Evolutionary conservation across 2,113 vertebrate genomes (phyloP), one percentile per base, ranked within the genome.

Genomic region (Rhagologus leucostigma): DNA sequence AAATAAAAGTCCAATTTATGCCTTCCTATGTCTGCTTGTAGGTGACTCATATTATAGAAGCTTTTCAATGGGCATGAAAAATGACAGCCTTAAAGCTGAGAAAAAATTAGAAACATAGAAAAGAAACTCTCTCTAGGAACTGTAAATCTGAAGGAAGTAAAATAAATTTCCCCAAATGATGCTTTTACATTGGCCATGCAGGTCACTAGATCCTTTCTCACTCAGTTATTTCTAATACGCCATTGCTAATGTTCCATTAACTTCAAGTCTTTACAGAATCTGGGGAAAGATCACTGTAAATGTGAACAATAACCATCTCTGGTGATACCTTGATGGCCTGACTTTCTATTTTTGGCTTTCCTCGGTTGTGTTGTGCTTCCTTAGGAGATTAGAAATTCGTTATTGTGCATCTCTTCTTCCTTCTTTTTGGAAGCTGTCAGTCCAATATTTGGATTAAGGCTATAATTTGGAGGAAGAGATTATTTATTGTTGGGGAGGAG

Each of bases 371-470:
- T 57, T 75, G 26, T 81, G n/a, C 83, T 88, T 95, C 63, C 74
- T 68, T 78, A 55, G 67, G 76, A 87, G 77, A 85, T 83, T 30
- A 77, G 63, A 79, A 91, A 77, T 93, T 73, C 55, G 81, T 92
- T 86, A 47, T 27, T 53, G 27, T 91, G 14, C 86, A 70, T 90
- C 85, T 96, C 47, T 83, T 95, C 75, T 80, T 83, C 39, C 49
- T 82, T 71, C 81, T 95, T 95, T 90, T 74, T 93, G 84, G 71
- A 83, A 94, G 47, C 78, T 94, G 87, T 84, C 84, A 44, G 63
- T 83, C 71, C 75, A n/a, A 32, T 96, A 83, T 81, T 96, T 90
- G 84, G 87, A 74, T 94, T 81, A 67, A 67, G 71, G 59, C 88
- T 90, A 90, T 94, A 75, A 91, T 90, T 91, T 91, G 64, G 50